Evolutionary conservation across 2,888 invertebrate species (phyloP), one percentile per base, ranked within the genome.

Genomic region (Herminia tarsipennalis): DNA sequence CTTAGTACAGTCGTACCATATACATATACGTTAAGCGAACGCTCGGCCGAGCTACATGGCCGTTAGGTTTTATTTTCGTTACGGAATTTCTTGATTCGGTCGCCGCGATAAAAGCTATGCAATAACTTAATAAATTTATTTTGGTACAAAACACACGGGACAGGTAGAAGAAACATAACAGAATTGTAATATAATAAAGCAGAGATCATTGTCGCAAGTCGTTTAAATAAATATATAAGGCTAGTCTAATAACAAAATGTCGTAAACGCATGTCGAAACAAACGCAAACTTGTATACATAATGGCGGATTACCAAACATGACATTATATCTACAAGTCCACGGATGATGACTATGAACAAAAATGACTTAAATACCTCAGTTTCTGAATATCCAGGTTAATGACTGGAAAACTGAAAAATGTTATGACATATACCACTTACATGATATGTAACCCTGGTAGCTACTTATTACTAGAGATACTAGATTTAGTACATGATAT

Each of bases 241-340:
- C 32, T 20, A 21, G 12, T 18, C 4, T 39, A 21, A 24, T 34
- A 34, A 21, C 32, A 25, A 25, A 18, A 48, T 38, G 32, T 48
- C 28, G 36, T 25, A 51, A 40, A 35, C 5, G 16, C 3, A 17
- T 13, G 3, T 40, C 12, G 9, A 9, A 38, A 37, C 25, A 5
- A 27, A 25, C 20, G 33, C 12, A 18, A 36, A 17, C 14, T 16
- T 5, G 18, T 37, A 53, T 66, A 29, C 48, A 63, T 54, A 53
- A 56, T 56, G 36, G 16, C 34, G 28, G 24, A 42, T 65, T 66
- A 39, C 49, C 25, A 47, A 52, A 64, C 34, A 9, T 40, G 30
- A 40, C 34, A 62, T 62, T 66, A 62, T 66, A 62, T 10, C 17
- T 29, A 25, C 25, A 30, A 27, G 12, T 24, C 32, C 25, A 25